A percentile compares a stretch with the other conserved stretches of the same genome.
phyloP scores from a whole-genome alignment of 2,797 vertebrate species.

The Taenioides sp. region DNA sequence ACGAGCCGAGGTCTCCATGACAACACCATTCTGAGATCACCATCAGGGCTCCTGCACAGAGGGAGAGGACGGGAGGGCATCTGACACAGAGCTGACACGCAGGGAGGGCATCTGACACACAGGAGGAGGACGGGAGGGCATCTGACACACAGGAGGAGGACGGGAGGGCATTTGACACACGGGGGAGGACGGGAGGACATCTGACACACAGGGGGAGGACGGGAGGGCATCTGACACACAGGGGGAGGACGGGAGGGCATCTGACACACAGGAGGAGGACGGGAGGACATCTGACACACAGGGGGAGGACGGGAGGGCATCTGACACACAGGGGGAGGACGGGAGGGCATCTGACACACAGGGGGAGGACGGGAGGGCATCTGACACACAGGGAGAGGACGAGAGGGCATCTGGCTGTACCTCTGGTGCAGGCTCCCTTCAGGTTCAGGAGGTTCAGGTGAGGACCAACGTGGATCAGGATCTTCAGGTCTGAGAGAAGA shows the following conservation, averaged over 20 bases:
- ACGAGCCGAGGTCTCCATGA: slow-evolving; percentile 88
- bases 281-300: too few species aligned
- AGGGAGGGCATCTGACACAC: neutral
- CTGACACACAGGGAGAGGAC: neutral
- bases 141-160: neutral
- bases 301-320: neutral
- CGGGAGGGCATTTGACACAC: neutral
- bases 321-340: neutral
- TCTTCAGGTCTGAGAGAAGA: slow-evolving; percentile 64
- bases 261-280: neutral
- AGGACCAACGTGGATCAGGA: slow-evolving; percentile 57
- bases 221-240: neutral
- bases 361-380: too few species aligned
- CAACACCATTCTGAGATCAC: slow-evolving; percentile 91
- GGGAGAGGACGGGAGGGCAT: neutral
- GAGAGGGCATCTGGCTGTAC: slow-evolving; percentile 20
- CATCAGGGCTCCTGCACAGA: slow-evolving; percentile 85
- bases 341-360: neutral
- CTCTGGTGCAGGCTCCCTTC: slow-evolving; percentile 61
- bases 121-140: neutral
- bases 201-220: neutral
- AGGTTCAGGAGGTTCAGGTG: slow-evolving; percentile 67
- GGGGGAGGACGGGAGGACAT: neutral
- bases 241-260: neutral
- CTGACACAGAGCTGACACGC: neutral